Conservation (phyloP, 2,113 vertebrate genomes). For the Arenaria interpres region DNA sequence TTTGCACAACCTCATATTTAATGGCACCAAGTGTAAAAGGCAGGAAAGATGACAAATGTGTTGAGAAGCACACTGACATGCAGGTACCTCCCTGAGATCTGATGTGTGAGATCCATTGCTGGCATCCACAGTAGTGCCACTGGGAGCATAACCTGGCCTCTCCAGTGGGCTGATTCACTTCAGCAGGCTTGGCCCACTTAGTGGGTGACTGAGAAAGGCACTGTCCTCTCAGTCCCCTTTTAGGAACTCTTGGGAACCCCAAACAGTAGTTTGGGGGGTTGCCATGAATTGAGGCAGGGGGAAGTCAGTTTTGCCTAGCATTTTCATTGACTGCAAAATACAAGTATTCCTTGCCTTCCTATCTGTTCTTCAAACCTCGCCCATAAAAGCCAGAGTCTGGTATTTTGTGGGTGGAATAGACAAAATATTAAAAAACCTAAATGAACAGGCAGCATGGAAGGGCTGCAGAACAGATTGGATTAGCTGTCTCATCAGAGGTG, state of each 20-base stretch:
- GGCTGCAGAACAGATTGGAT: not conserved
- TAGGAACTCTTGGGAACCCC: not conserved
- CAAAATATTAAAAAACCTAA: not conserved
- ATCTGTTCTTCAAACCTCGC: not conserved
- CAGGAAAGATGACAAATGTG: not conserved
- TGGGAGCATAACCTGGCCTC: not conserved
- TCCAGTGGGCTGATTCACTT: accelerated
- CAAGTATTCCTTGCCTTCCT: not conserved
- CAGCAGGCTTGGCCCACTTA: not conserved
- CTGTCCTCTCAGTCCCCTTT: not conserved
- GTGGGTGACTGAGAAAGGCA: not conserved
- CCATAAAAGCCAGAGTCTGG: not conserved
- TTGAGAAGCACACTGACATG: not conserved
- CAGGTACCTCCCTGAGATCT: not conserved
- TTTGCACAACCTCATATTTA: not conserved
- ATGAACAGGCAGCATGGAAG: not conserved
- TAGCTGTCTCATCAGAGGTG: not conserved
- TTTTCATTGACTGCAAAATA: not conserved
- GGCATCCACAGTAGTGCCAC: accelerated
- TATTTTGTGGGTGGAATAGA: not conserved
- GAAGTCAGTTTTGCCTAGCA: not conserved
- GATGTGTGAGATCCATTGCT: not conserved
- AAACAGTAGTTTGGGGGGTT: not conserved
- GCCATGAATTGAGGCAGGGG: not conserved
- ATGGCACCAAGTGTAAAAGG: not conserved